Percentiles rank a stretch among this genome's conserved stretches.
Evolutionary conservation across 2,113 vertebrate species (phyloP).

Genomic region (Tympanuchus pallidicinctus): DNA sequence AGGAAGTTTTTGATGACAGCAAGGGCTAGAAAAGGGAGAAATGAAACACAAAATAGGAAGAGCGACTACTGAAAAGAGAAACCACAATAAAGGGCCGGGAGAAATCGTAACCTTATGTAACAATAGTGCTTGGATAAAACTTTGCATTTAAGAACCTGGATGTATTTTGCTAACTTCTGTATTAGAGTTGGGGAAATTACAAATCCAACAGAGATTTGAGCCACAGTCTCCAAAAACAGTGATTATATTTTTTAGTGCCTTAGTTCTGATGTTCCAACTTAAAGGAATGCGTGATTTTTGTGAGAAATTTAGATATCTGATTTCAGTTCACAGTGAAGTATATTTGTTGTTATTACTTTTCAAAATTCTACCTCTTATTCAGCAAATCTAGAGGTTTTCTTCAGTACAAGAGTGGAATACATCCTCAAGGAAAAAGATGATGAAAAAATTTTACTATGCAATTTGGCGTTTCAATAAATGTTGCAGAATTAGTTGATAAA

Average conservation of each 20-base stretch:
- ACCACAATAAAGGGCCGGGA: background rate
- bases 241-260: background rate
- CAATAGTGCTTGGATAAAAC: background rate
- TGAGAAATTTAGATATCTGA: background rate
- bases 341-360: background rate
- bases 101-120: background rate
- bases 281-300: background rate
- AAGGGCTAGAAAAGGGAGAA: background rate
- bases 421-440: background rate
- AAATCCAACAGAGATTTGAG: background rate
- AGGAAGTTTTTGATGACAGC: background rate
- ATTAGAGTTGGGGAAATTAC: background rate
- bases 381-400: background rate
- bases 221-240: background rate
- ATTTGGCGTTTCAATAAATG: background rate
- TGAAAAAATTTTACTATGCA: background rate
- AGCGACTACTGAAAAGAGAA: background rate
- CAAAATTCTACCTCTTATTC: background rate
- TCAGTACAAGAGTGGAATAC: background rate
- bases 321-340: background rate
- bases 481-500: background rate
- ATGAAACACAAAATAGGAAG: background rate
- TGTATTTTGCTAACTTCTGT: background rate
- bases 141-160: background rate
- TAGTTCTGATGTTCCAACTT: fast-evolving